These are phyloP conservation scores for Ophion costatus DNA, from an alignment of 2,888 invertebrate genomes.

Conservation along the genomic window DNA sequence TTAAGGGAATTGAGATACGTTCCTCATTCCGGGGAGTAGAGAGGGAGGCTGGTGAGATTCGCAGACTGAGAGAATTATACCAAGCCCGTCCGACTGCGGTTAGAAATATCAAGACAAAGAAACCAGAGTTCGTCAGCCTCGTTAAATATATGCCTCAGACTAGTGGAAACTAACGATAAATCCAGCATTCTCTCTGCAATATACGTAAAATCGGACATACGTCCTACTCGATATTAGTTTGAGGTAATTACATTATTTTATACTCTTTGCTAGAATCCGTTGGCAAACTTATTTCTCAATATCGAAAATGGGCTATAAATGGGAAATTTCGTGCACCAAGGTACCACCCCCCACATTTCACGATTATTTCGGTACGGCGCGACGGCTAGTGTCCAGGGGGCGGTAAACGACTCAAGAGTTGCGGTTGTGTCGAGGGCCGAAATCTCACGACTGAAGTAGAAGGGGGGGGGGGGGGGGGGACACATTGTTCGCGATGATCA, in stretches of 20 bases:
- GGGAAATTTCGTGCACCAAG: not conserved
- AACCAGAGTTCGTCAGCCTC: constrained; percentile 32
- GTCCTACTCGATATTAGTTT: not conserved
- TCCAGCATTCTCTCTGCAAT: not conserved
- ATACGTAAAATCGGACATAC: not conserved
- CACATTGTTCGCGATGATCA: constrained; percentile 56
- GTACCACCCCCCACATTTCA: not conserved
- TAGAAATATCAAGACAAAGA: not conserved
- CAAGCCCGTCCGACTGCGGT: constrained; percentile 11
- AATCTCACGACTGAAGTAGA: constrained; percentile 21
- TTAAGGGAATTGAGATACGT: constrained; percentile 8
- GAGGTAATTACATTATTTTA: not conserved
- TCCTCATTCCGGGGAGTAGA: not conserved
- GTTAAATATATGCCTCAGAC: constrained; percentile 29
- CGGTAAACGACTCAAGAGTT: constrained; percentile 31
- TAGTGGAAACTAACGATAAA: constrained; percentile 4
- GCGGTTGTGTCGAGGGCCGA: constrained; percentile 20
- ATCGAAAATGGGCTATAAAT: not conserved
- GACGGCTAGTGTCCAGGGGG: not conserved
- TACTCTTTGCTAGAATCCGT: not conserved
- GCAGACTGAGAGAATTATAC: constrained; percentile 17
- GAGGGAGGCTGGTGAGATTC: not conserved
- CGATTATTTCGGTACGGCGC: not conserved
- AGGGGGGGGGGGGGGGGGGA: too few relatives aligned
- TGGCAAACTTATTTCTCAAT: not conserved